Conservation (phyloP, 2,888 invertebrate genomes). For the Anodontia alba region DNA sequence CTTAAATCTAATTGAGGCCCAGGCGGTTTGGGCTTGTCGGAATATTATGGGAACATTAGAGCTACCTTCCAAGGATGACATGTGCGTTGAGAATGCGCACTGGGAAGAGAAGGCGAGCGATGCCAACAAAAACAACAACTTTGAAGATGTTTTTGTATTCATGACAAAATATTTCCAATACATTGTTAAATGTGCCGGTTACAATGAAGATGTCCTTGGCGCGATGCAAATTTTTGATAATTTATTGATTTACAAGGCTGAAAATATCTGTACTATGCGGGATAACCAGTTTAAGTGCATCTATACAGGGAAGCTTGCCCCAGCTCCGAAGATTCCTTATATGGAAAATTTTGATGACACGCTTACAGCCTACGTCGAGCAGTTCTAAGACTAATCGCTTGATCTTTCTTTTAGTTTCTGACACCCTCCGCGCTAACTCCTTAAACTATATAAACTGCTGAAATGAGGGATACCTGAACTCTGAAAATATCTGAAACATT, state of each 20-base stretch:
- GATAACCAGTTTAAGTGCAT: slow-evolving; percentile 7
- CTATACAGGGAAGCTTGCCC: not conserved
- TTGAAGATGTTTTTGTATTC: not conserved
- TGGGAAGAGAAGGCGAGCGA: not conserved
- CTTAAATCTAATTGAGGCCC: not conserved
- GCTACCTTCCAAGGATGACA: not conserved
- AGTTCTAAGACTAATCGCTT: no score
- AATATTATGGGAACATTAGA: not conserved
- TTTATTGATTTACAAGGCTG: not conserved
- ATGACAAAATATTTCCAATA: not conserved
- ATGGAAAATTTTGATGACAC: slow-evolving; percentile 13
- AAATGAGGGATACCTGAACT: no score
- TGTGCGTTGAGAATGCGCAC: not conserved
- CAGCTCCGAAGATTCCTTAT: slow-evolving; percentile 1
- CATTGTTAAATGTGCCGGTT: not conserved
- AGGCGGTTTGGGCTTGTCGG: not conserved
- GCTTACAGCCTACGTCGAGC: not conserved
- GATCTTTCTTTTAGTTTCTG: no score
- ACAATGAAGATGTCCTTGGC: not conserved
- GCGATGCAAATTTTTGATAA: not conserved
- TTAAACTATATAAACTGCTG: no score
- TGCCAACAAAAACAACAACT: not conserved
- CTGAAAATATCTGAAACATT: no score
- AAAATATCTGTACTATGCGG: not conserved
- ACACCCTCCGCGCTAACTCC: no score